phyloP scores from a whole-genome alignment of 2,888 invertebrate species.

The Barypeithes pellucidus region DNA sequence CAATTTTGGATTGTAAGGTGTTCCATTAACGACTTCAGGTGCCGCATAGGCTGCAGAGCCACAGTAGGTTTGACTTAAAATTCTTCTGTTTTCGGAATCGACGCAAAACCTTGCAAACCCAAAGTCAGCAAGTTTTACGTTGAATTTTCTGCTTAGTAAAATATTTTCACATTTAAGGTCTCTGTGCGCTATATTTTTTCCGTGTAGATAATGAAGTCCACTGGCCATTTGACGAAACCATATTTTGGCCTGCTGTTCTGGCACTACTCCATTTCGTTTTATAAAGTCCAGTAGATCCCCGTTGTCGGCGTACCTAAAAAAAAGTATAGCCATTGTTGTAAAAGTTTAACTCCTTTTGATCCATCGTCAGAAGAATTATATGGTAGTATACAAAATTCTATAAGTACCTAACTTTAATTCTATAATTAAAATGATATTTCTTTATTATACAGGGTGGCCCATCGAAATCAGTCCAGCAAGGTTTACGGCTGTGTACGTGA shows the following conservation, averaged over 20 bases:
- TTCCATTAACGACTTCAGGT: slow-evolving; percentile 91
- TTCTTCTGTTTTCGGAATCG: slow-evolving; percentile 80
- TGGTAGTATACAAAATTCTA: too few relatives aligned
- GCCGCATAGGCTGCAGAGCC: slow-evolving; percentile 98
- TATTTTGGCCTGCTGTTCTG: slow-evolving; percentile 84
- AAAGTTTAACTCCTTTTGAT: too few relatives aligned
- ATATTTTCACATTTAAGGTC: slow-evolving; percentile 97
- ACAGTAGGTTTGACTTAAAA: slow-evolving; percentile 92
- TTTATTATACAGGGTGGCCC: too few relatives aligned
- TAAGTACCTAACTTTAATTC: too few relatives aligned
- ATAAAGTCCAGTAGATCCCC: slow-evolving; percentile 92
- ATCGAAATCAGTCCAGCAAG: too few relatives aligned
- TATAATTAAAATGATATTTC: too few relatives aligned
- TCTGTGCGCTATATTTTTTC: slow-evolving; percentile 89
- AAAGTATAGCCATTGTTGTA: too few relatives aligned
- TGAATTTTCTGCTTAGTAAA: slow-evolving; percentile 85
- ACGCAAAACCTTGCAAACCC: slow-evolving; percentile 91
- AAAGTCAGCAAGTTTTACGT: slow-evolving; percentile 94
- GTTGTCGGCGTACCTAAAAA: slow-evolving; percentile 82
- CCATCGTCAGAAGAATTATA: too few relatives aligned
- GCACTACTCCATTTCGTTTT: slow-evolving; percentile 83
- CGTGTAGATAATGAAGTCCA: slow-evolving; percentile 88
- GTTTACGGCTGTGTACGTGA: too few relatives aligned
- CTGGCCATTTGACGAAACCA: slow-evolving; percentile 92
- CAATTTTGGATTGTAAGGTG: slow-evolving; percentile 89